These are phyloP conservation scores for Hippopotamyrus pictus DNA, from an alignment of 2,797 vertebrate species.

Conservation along the genomic window DNA sequence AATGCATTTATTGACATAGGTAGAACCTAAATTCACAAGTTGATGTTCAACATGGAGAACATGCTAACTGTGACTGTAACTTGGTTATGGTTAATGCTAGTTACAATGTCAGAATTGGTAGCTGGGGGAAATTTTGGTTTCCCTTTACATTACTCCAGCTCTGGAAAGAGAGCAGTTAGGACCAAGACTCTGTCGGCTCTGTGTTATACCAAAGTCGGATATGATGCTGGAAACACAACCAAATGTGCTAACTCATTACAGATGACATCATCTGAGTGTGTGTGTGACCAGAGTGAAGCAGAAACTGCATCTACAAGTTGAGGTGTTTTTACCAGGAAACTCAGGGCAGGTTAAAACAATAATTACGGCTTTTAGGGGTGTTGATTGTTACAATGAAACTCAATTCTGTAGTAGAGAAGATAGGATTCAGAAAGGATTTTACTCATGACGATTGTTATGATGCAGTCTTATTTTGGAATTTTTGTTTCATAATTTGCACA, in stretches of 20 bases:
- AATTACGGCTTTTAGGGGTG: not conserved
- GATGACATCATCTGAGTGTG: not conserved
- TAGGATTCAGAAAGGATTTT: not conserved
- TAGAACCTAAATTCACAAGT: not conserved
- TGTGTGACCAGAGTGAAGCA: not conserved
- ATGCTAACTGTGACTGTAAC: not conserved
- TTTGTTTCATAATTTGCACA: not conserved
- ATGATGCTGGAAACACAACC: not conserved
- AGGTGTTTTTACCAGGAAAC: not conserved
- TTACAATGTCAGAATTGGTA: not conserved
- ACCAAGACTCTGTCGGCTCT: not conserved
- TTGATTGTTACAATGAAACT: not conserved
- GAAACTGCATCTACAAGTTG: not conserved
- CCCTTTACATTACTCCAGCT: not conserved
- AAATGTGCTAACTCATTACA: not conserved
- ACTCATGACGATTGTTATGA: not conserved
- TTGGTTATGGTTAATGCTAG: not conserved
- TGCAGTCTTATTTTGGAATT: not conserved
- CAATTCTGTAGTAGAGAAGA: not conserved
- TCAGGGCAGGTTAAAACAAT: not conserved
- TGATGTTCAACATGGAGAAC: not conserved
- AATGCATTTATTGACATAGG: not conserved
- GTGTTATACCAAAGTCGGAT: not conserved
- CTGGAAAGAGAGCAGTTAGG: not conserved
- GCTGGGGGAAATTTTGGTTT: not conserved